Evolutionary conservation across 2,888 invertebrate species (phyloP).

Genomic region (Hermodice carunculata): DNA sequence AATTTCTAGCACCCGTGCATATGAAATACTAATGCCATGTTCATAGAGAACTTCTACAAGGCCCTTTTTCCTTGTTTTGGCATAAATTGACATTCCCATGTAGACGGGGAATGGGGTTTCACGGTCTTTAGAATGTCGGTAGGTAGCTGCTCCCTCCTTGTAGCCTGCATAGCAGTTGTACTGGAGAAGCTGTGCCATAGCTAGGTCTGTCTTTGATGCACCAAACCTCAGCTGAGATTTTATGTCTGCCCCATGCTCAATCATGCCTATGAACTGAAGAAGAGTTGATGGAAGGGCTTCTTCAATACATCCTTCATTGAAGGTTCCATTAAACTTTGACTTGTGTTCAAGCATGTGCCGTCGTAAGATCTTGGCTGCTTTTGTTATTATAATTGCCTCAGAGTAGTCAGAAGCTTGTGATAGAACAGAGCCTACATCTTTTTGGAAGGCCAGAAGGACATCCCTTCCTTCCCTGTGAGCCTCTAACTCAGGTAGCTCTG

Average conservation of each 20-base stretch:
- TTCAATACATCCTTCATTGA: constrained; percentile 29
- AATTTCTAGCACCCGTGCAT: constrained; percentile 43
- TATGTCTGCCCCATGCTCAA: constrained; percentile 28
- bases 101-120: constrained; percentile 35
- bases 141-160: constrained; percentile 12
- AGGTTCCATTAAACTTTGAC: constrained; percentile 27
- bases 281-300: constrained; percentile 25
- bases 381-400: constrained; percentile 41
- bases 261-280: constrained; percentile 26
- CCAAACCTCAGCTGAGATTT: constrained; percentile 29
- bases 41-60: no score
- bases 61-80: constrained; percentile 39
- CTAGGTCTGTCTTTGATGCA: constrained; percentile 24
- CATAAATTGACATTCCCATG: constrained; percentile 36
- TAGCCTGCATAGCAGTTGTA: constrained; percentile 26
- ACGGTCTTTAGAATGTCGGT: constrained; percentile 19
- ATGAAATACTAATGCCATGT: constrained; percentile 41
- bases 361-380: constrained; percentile 41
- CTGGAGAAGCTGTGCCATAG: constrained; percentile 31
- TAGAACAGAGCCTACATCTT: constrained; percentile 39
- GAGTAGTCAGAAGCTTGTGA: not conserved
- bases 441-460: constrained; percentile 34
- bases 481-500: constrained; percentile 28
- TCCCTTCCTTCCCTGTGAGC: constrained; percentile 37
- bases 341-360: constrained; percentile 33